Evolutionary conservation across 1,140 invertebrate species (phyloP), one percentile per base, ranked within the genome.

Genomic region (Helicoverpa zea): DNA sequence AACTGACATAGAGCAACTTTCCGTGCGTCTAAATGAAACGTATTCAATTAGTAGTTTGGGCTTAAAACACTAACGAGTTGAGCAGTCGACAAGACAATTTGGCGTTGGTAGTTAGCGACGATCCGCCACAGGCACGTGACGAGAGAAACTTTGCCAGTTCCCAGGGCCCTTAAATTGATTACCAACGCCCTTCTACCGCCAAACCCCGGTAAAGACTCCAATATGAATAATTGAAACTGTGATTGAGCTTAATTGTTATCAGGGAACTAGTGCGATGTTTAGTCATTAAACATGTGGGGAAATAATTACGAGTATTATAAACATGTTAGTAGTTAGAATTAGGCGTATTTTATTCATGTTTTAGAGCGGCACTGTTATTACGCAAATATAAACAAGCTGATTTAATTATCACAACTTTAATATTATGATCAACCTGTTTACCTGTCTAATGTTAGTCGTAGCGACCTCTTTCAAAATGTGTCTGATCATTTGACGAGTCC

Each of bases 21-120:
- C 29, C 47, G 68, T 66, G 30, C 68, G 54, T 63, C 51, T 51
- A 72, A 78, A 61, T 59, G 51, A 61, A 72, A 70, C 29, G 43
- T 78, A 82, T 82, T 82, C 61, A 82, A 82, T 82, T 76, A 82
- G 81, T 79, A 79, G 81, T 82, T 79, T 72, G 59, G 66, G 74
- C 56, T 72, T 56, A 82, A 79, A 82, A 70, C 77, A 75, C 76
- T 79, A 79, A 82, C 81, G 81, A 82, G 77, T 29, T 63, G 35
- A 43, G 80, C 68, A 59, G 29, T 78, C 81, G 66, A 59, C 80
- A 81, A 82, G 76, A 82, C 68, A 82, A 82, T 82, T 82, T 82
- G 35, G 58, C 49, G 76, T 11, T 16, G 35, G 59, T 76, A 76
- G 73, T 76, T 76, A 76, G 58, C 23, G 68, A 76, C 73, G 73